Base-by-base conservation (phyloP, 1,140 invertebrate species). In the Odontomachus brunneus region DNA sequence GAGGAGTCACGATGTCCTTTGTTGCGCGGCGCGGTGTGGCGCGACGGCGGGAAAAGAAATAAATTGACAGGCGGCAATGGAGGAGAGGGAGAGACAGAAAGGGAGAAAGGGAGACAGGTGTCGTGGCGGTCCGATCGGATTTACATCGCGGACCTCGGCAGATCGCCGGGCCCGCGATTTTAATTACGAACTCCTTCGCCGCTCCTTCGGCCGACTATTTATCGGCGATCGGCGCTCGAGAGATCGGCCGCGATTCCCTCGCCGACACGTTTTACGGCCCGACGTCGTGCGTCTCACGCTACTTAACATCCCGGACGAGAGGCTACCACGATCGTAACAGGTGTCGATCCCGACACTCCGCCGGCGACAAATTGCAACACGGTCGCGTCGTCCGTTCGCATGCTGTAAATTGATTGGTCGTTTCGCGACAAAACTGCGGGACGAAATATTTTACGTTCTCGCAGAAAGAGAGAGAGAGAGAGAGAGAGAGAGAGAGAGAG, bases 341-440 rank as follows among this genome's bases (percentile, higher is more conserved):
- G 78, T 82, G 78, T 82, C 69, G 78, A 62, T 73, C 55, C 69
- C 55, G 69, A 82, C 78, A 62, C 69, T 55, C 78, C 44, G 69
- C 17, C 44, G 78, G 62, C 78, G 78, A 82, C 78, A 74, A 74
- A 82, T 82, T 82, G 78, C 69, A n/a, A 55, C 69, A 19, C 63
- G 12, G 49, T 26, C 33, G 33, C 63, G 65, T 80, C 66, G 57
- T 81, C 67, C 66, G 66, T 78, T 55, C 72, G 69, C 78, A 26
- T 33, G 44, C 55, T 57, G 67, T 69, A 74, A 60, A 73, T 82
- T 62, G 78, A 82, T 62, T 53, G 78, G 38, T 38, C 78, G 57
- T 57, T 82, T 60, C 69, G 78, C 66, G 78, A 74, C 69, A 74
- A 38, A 53, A 74, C 65, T 49, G 67, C 78, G 57, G 57, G 67